Percentiles rank a stretch among this genome's conserved stretches.
phyloP scores from a whole-genome alignment of 64 coral and sea anemone species.

The Montipora capricornis region DNA sequence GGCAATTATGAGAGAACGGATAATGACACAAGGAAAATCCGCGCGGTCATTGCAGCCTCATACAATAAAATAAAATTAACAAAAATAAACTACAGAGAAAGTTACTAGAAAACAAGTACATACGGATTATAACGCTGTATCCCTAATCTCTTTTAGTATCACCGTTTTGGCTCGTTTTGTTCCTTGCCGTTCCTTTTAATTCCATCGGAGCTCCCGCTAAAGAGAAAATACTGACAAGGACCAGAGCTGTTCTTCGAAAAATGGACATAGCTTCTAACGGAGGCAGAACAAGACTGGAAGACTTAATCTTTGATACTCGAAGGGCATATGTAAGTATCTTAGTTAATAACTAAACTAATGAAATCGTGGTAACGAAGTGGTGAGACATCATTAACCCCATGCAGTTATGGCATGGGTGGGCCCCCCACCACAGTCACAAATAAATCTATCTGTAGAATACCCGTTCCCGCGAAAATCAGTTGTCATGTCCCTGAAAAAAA shows the following conservation, averaged over 20 bases:
- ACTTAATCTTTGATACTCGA: not conserved
- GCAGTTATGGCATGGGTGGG: too few relatives aligned
- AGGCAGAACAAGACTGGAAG: not conserved
- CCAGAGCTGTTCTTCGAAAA: not conserved
- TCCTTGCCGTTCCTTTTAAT: not conserved
- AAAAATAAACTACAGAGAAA: too few relatives aligned
- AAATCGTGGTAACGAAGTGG: too few relatives aligned
- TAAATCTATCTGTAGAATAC: too few relatives aligned
- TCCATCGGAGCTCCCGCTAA: not conserved
- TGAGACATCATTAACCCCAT: too few relatives aligned
- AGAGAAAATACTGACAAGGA: not conserved
- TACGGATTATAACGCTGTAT: not conserved
- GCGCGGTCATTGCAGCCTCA: too few relatives aligned
- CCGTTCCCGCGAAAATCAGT: too few relatives aligned
- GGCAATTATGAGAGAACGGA: too few relatives aligned
- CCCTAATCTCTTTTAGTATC: not conserved
- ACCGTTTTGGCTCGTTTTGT: not conserved
- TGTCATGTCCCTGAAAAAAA: too few relatives aligned
- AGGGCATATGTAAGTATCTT: slow-evolving; percentile 22
- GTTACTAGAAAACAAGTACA: not conserved
- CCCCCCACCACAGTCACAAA: too few relatives aligned
- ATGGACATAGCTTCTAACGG: not conserved
- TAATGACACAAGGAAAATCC: too few relatives aligned
- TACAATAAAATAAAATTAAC: too few relatives aligned
- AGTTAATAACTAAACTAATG: not conserved